Evolutionary conservation across 2,888 invertebrate species (phyloP).

Genomic region (Brachyptera risi): DNA sequence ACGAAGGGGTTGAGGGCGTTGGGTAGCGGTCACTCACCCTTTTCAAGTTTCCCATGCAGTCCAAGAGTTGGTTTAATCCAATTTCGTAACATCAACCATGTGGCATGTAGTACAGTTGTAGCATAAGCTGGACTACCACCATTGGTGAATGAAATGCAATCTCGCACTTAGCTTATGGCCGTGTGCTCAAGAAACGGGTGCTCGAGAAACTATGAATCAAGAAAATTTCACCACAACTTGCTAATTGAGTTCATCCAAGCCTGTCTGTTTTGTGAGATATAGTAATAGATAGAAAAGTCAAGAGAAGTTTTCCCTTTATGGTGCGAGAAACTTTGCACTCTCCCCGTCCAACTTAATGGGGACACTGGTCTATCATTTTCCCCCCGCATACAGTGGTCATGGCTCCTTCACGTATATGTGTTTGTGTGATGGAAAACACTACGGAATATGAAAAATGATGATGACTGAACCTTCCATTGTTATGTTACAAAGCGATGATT

Average conservation of each 20-base stretch:
- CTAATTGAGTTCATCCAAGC: not conserved
- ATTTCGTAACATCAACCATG: not conserved
- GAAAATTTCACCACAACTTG: not conserved
- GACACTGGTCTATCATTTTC: no score
- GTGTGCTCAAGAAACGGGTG: not conserved
- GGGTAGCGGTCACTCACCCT: slow-evolving; percentile 7
- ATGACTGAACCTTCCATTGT: no score
- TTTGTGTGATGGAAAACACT: no score
- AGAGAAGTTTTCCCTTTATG: no score
- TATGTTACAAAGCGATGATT: no score
- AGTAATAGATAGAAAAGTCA: no score
- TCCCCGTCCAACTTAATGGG: no score
- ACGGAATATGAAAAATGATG: no score
- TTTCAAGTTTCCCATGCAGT: not conserved
- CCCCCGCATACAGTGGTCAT: no score
- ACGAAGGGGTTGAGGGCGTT: not conserved
- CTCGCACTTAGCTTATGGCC: slow-evolving; percentile 3
- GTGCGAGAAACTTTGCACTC: no score
- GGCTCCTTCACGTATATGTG: no score
- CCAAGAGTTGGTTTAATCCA: not conserved
- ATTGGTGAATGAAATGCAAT: not conserved
- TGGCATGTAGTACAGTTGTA: not conserved
- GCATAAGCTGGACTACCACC: no score
- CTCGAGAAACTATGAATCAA: not conserved
- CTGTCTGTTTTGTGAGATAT: not conserved